Evolutionary conservation across 2,888 invertebrate species (phyloP).

Genomic region (Apocheima hispidaria): DNA sequence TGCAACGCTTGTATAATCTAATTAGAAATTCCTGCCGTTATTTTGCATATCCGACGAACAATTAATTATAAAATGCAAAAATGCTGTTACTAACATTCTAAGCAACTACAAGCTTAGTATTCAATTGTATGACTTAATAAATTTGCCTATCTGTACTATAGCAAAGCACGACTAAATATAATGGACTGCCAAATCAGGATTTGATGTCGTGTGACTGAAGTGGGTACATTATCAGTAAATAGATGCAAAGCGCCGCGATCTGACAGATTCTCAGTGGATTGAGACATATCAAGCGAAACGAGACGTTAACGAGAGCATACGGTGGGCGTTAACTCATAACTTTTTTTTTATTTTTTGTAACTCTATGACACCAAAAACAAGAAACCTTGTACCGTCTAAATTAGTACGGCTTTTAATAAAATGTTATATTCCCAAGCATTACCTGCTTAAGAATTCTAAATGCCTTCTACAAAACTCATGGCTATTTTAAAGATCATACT

Average conservation of each 20-base stretch:
- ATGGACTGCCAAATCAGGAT: conserved; percentile 20
- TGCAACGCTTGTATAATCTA: conserved; percentile 31
- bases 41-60: conserved; percentile 30
- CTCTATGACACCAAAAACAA: not conserved
- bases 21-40: conserved; percentile 29
- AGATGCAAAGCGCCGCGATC: conserved; percentile 37
- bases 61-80: conserved; percentile 31
- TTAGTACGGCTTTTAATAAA: too few species aligned
- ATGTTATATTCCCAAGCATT: not conserved
- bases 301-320: conserved; percentile 30
- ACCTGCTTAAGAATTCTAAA: not conserved
- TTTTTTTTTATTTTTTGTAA: conserved; percentile 18
- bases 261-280: conserved; percentile 32
- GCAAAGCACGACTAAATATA: conserved; percentile 15
- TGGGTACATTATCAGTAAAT: conserved; percentile 21
- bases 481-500: too few species aligned
- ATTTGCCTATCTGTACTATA: conserved; percentile 9
- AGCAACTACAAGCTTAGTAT: conserved; percentile 2
- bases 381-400: not conserved
- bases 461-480: too few species aligned
- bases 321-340: conserved; percentile 25
- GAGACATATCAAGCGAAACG: conserved; percentile 25
- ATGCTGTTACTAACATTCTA: conserved; percentile 15
- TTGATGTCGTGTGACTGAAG: conserved; percentile 16
- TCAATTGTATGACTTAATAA: conserved; percentile 18